Conservation (phyloP, 2,888 invertebrate genomes). For the Lithophane ornitopus region DNA sequence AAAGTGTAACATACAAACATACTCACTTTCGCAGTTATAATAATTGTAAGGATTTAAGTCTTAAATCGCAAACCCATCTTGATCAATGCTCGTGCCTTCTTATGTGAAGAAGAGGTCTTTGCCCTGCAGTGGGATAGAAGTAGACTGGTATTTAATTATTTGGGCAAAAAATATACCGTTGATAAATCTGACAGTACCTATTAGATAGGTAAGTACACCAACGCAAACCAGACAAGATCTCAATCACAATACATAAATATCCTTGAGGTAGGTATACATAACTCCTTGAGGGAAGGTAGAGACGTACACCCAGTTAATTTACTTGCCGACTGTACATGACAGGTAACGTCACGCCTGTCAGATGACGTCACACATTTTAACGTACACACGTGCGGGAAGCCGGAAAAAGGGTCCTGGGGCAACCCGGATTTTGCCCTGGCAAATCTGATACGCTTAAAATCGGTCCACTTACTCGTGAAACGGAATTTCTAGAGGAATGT, state of each 20-base stretch:
- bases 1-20: too few species aligned
- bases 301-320: conserved; percentile 45
- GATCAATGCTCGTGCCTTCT: too few species aligned
- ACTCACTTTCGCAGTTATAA: too few species aligned
- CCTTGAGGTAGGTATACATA: background rate
- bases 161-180: too few species aligned
- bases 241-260: conserved; percentile 18
- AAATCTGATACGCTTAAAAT: conserved; percentile 63
- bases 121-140: too few species aligned
- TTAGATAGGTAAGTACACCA: background rate
- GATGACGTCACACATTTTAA: conserved; percentile 57
- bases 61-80: too few species aligned
- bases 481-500: conserved; percentile 1
- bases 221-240: conserved; percentile 12
- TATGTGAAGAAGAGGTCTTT: too few species aligned
- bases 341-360: conserved; percentile 48
- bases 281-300: background rate
- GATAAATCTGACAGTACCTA: background rate
- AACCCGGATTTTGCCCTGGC: conserved; percentile 52
- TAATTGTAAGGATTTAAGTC: too few species aligned
- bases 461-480: conserved; percentile 32
- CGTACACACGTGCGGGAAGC: conserved; percentile 37
- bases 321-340: conserved; percentile 49
- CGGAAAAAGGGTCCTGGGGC: conserved; percentile 46
- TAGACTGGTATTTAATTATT: too few species aligned